Conservation (phyloP, 2,888 invertebrate species). For the Malthinus flaveolus region DNA sequence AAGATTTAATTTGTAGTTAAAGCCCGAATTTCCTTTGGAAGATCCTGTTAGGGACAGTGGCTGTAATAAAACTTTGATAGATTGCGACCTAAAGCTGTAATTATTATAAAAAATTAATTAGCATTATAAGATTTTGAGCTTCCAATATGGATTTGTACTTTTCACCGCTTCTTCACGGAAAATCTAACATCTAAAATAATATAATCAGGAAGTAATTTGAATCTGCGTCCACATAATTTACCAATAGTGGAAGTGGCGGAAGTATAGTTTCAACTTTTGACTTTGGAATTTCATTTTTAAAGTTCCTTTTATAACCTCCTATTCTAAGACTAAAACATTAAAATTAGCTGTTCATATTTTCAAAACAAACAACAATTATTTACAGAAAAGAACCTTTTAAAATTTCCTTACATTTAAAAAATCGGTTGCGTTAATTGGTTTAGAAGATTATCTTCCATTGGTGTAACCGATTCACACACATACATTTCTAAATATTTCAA, state of each 20-base stretch:
- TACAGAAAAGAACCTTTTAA: neutral
- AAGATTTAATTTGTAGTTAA: too few relatives aligned
- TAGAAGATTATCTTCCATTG: too few relatives aligned
- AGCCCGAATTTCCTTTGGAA: too few relatives aligned
- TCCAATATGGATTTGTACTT: neutral
- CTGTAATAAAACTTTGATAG: too few relatives aligned
- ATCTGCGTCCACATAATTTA: slow-evolving; percentile 39
- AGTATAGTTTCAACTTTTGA: slow-evolving; percentile 61
- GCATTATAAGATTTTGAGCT: neutral
- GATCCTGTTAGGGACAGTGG: too few relatives aligned
- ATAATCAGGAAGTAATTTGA: neutral
- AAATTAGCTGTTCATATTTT: neutral
- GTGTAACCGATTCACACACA: too few relatives aligned
- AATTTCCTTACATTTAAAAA: slow-evolving; percentile 8
- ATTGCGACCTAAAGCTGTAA: too few relatives aligned
- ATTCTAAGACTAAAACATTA: neutral
- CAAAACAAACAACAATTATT: neutral
- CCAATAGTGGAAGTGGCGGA: slow-evolving; percentile 62
- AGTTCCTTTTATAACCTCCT: slow-evolving; percentile 61
- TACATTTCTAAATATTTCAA: too few relatives aligned
- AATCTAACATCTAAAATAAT: slow-evolving; percentile 59
- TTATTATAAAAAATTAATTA: neutral
- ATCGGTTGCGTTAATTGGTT: slow-evolving; percentile 6
- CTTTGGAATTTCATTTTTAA: slow-evolving; percentile 59
- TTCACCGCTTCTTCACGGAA: slow-evolving; percentile 49